Percentiles rank a stretch among this genome's conserved stretches.
Conservation (phyloP, 2,888 invertebrate genomes). For the Cepaea hortensis region DNA sequence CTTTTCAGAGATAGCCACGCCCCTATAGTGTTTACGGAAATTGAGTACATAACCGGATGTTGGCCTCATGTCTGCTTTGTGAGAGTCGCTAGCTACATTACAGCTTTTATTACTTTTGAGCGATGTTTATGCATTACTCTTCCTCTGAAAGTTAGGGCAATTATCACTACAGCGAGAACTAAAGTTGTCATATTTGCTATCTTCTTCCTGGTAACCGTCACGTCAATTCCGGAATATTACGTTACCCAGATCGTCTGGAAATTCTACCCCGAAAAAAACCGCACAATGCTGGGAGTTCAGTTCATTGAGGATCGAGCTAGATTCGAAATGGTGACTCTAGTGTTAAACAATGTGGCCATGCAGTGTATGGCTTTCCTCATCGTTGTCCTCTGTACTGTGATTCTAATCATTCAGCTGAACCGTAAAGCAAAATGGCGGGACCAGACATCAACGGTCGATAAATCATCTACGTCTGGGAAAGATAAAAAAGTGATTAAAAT, state of each 20-base stretch:
- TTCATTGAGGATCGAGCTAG: constrained; percentile 16
- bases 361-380: constrained; percentile 16
- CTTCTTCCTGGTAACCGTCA: not conserved
- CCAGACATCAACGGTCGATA: constrained; percentile 4
- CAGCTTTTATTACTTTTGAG: constrained; percentile 37
- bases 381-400: constrained; percentile 29
- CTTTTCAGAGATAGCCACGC: constrained; percentile 63
- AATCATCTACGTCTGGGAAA: not conserved
- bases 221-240: constrained; percentile 19
- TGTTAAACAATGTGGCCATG: constrained; percentile 32
- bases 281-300: constrained; percentile 35
- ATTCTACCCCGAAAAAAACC: constrained; percentile 41
- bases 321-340: constrained; percentile 39
- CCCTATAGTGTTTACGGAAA: constrained; percentile 92
- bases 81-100: constrained; percentile 6
- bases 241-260: constrained; percentile 37
- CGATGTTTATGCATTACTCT: constrained; percentile 36
- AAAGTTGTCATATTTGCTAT: not conserved
- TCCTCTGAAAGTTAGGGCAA: constrained; percentile 23
- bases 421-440: constrained; percentile 37
- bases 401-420: constrained; percentile 28
- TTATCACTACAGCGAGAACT: constrained; percentile 20
- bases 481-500: constrained; percentile 23
- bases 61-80: constrained; percentile 37
- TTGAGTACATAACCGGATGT: constrained; percentile 79